A percentile compares a stretch with the other conserved stretches of the same genome.
phyloP scores from a whole-genome alignment of 2,113 vertebrate genomes.

The Coptodon rendalli region DNA sequence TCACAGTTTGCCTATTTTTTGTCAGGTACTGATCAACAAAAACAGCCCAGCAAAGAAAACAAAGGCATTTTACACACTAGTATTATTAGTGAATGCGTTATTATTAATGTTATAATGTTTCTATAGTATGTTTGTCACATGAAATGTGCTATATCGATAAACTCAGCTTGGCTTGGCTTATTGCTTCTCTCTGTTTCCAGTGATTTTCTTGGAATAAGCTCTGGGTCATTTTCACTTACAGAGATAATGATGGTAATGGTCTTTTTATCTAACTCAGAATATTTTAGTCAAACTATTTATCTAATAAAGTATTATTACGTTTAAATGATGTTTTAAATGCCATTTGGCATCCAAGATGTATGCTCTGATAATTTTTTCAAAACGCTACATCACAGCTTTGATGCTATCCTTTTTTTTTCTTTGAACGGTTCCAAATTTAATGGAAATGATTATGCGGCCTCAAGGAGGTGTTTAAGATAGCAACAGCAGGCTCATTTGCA shows the following conservation, averaged over 20 bases:
- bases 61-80: not conserved
- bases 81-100: not conserved
- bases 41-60: not conserved
- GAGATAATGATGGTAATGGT: not conserved
- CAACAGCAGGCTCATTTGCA: not conserved
- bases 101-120: not conserved
- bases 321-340: not conserved
- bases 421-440: constrained; percentile 19
- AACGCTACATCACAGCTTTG: not conserved
- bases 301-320: not conserved
- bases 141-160: not conserved
- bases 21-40: not conserved
- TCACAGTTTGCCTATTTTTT: not conserved
- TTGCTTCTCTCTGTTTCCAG: not conserved
- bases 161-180: not conserved
- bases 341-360: not conserved
- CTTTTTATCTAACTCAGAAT: not conserved
- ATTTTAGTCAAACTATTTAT: not conserved
- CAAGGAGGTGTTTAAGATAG: not conserved
- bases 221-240: not conserved
- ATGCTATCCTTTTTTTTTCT: not conserved
- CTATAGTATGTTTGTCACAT: not conserved
- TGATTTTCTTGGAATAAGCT: not conserved
- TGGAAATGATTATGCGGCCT: not conserved
- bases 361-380: accelerated